phyloP scores from a whole-genome alignment of 2,113 vertebrate genomes.

The Daboia siamensis region DNA sequence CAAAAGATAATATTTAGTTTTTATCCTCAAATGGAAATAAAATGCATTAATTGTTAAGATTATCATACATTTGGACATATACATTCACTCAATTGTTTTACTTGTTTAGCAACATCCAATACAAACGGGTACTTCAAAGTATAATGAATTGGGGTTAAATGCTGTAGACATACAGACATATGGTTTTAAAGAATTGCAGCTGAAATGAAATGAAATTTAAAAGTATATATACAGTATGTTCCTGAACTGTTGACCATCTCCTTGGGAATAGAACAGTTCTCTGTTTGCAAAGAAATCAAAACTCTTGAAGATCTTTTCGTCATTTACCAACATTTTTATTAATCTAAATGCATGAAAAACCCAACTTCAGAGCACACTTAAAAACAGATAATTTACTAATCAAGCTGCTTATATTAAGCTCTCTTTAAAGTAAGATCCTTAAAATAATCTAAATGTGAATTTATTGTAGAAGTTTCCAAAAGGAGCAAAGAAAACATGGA shows the following conservation, averaged over 20 bases:
- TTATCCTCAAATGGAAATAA: background rate
- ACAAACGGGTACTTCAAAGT: background rate
- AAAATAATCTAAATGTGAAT: background rate
- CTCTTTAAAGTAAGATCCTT: background rate
- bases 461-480: background rate
- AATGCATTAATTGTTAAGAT: background rate
- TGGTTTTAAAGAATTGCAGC: background rate
- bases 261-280: background rate
- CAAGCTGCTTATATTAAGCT: background rate
- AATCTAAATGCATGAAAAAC: background rate
- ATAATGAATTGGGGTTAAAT: background rate
- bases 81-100: background rate
- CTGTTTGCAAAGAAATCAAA: background rate
- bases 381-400: background rate
- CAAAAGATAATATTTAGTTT: background rate
- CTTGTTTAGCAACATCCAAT: background rate
- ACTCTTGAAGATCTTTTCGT: background rate
- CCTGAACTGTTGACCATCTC: background rate
- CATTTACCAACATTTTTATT: background rate
- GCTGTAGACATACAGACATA: background rate
- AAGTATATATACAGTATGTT: background rate
- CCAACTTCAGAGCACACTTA: background rate
- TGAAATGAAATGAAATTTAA: background rate
- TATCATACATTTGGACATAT: background rate
- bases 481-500: fast-evolving